These are phyloP conservation scores for Trachelus stipa DNA, from an alignment of 2,888 invertebrate genomes.

Conservation along the genomic window DNA sequence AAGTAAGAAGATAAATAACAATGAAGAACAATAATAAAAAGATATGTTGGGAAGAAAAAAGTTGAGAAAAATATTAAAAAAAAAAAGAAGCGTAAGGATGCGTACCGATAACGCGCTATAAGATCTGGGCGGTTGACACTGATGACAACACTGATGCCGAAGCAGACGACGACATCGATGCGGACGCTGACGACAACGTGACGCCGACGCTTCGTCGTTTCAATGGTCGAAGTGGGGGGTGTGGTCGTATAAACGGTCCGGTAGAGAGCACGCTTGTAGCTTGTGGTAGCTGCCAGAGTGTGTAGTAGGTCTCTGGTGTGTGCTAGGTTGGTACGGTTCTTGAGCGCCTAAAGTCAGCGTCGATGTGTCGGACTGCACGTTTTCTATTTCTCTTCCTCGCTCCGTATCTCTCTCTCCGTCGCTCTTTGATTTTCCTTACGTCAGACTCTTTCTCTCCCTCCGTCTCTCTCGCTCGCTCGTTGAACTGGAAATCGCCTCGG, in stretches of 20 bases:
- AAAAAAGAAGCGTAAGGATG: slow-evolving; percentile 1
- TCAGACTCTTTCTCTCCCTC: not conserved
- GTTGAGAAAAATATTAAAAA: not conserved
- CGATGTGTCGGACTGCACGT: not conserved
- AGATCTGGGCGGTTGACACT: slow-evolving; percentile 12
- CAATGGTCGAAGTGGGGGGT: slow-evolving; percentile 17
- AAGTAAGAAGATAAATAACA: not conserved
- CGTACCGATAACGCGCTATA: slow-evolving; percentile 20
- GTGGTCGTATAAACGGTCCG: slow-evolving; percentile 6
- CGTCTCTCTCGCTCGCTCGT: not conserved
- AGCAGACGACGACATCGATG: slow-evolving; percentile 30
- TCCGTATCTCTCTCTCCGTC: not conserved
- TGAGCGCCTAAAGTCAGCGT: not conserved
- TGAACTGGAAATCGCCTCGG: not conserved
- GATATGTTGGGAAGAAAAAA: slow-evolving; percentile 7
- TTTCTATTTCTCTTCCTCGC: not conserved
- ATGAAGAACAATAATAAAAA: not conserved
- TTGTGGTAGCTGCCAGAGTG: not conserved
- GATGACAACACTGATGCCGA: slow-evolving; percentile 50
- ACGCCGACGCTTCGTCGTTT: slow-evolving; percentile 6
- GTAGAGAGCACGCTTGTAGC: slow-evolving; percentile 7
- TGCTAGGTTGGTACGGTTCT: not conserved
- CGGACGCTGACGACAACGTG: slow-evolving; percentile 28
- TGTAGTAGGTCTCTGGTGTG: not conserved
- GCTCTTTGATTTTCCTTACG: not conserved